phyloP scores from a whole-genome alignment of 2,888 invertebrate genomes.

The Macrostomum cliftonense region DNA sequence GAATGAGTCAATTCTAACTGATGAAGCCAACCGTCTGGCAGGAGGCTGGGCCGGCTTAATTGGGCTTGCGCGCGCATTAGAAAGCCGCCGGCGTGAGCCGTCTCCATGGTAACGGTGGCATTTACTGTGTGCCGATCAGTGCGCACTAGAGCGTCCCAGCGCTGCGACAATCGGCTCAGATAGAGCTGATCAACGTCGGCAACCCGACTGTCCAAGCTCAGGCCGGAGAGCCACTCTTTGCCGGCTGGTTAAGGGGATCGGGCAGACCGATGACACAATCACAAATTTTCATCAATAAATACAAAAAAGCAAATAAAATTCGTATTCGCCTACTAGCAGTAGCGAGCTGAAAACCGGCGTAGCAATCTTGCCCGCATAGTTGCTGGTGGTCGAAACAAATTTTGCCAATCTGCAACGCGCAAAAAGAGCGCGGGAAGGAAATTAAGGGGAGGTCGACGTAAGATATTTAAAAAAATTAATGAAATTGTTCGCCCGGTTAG shows the following conservation, averaged over 20 bases:
- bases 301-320: slow-evolving; percentile 2
- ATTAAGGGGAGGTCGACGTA: no score
- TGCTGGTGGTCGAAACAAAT: slow-evolving; percentile 52
- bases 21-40: slow-evolving; percentile 11
- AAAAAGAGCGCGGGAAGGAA: slow-evolving; percentile 1
- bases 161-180: slow-evolving; percentile 43
- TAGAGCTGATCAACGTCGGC: slow-evolving; percentile 51
- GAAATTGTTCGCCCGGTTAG: no score
- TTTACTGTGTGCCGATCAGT: slow-evolving; percentile 42
- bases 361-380: slow-evolving; percentile 55
- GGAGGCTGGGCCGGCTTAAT: slow-evolving; percentile 47
- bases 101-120: slow-evolving; percentile 55
- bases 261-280: no score
- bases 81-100: slow-evolving; percentile 50
- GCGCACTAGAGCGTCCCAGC: slow-evolving; percentile 39
- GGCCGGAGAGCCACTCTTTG: slow-evolving; percentile 50
- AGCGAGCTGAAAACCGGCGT: slow-evolving; percentile 52
- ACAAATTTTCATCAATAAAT: no score
- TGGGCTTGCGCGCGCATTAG: slow-evolving; percentile 49
- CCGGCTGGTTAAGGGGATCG: no score
- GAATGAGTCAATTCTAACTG: slow-evolving; percentile 1
- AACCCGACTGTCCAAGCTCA: slow-evolving; percentile 48
- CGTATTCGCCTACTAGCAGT: slow-evolving; percentile 44
- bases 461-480: no score
- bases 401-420: slow-evolving; percentile 41